Conservation (phyloP, 1,140 invertebrate species). For the Drosophila biarmipes region DNA sequence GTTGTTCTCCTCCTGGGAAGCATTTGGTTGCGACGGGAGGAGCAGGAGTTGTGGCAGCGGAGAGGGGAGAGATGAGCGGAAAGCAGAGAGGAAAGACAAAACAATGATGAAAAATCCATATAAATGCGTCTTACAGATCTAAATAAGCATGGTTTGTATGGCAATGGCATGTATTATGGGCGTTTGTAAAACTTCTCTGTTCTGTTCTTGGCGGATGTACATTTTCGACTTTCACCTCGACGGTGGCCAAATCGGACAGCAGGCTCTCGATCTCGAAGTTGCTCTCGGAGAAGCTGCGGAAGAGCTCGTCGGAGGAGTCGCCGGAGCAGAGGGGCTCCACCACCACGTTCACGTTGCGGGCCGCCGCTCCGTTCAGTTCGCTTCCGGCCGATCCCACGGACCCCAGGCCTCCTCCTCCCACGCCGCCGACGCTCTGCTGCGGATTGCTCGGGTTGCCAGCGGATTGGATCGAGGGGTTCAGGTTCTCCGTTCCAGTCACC, state of each 20-base stretch:
- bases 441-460: slow-evolving; percentile 79
- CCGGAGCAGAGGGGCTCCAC: slow-evolving; percentile 80
- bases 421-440: slow-evolving; percentile 25
- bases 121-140: not conserved
- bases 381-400: slow-evolving; percentile 28
- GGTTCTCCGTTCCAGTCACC: slow-evolving; percentile 65
- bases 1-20: slow-evolving; percentile 81
- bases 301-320: slow-evolving; percentile 83
- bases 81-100: slow-evolving; percentile 18
- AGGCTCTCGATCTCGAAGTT: slow-evolving; percentile 86
- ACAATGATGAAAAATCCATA: slow-evolving; percentile 50
- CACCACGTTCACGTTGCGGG: slow-evolving; percentile 75
- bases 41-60: not conserved
- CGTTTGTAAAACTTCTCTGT: slow-evolving; percentile 53
- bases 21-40: slow-evolving; percentile 30
- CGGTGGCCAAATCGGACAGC: slow-evolving; percentile 85
- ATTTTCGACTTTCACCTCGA: slow-evolving; percentile 86
- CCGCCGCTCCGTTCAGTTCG: slow-evolving; percentile 64
- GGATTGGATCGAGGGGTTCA: slow-evolving; percentile 61
- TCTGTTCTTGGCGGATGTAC: slow-evolving; percentile 69
- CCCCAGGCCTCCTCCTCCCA: slow-evolving; percentile 10
- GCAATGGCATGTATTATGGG: not conserved
- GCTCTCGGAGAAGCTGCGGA: slow-evolving; percentile 83
- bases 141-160: slow-evolving; percentile 13
- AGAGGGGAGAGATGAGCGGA: slow-evolving; percentile 1